Evolutionary conservation across 92 coral and sea anemone genomes (phyloP).

Genomic region (Bergia puertoricense): DNA sequence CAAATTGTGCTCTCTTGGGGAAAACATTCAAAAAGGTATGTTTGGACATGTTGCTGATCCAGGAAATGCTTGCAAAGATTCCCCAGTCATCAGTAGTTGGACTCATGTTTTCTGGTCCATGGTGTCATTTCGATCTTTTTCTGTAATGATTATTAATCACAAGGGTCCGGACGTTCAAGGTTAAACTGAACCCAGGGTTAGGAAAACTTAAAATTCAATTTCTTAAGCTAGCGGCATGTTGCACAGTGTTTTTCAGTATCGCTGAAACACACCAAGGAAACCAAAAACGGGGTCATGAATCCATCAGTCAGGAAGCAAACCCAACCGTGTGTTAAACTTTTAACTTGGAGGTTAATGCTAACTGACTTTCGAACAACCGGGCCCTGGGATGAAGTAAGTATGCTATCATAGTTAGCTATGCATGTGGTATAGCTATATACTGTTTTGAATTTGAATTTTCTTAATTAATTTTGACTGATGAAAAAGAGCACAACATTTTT

Average conservation of each 20-base stretch:
- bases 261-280: too few relatives aligned
- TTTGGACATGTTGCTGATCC: background rate
- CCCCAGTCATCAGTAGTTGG: background rate
- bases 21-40: background rate
- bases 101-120: background rate
- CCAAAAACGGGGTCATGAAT: too few relatives aligned
- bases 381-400: background rate
- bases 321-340: too few relatives aligned
- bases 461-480: background rate
- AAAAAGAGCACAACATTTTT: background rate
- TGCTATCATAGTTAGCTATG: conserved; percentile 1
- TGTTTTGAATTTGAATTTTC: background rate
- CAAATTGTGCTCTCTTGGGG: background rate
- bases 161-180: background rate
- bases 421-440: background rate
- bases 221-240: too few relatives aligned
- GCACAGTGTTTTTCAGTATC: too few relatives aligned
- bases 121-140: too few relatives aligned
- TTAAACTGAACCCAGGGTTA: too few relatives aligned
- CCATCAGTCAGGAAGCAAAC: too few relatives aligned
- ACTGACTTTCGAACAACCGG: too few relatives aligned
- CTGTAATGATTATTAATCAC: background rate
- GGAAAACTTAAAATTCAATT: too few relatives aligned
- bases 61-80: background rate
- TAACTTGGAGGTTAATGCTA: too few relatives aligned